phyloP scores from a whole-genome alignment of 2,113 vertebrate species.

The Prinia subflava region DNA sequence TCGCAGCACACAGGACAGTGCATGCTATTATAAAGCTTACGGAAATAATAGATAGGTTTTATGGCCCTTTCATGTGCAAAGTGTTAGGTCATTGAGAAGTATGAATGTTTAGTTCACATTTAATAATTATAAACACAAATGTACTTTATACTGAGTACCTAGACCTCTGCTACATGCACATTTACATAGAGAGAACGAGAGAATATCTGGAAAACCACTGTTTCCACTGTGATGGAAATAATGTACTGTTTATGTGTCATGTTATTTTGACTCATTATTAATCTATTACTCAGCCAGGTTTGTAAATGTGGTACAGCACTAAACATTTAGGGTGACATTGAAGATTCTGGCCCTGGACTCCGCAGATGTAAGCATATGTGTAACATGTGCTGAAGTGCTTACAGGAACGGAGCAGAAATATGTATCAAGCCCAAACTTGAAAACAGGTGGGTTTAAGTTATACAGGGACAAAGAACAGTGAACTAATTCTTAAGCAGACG shows the following conservation, averaged over 20 bases:
- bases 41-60: not conserved
- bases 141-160: not conserved
- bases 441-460: conserved; percentile 62
- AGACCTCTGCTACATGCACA: not conserved
- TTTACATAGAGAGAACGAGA: not conserved
- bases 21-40: not conserved
- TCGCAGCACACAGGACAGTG: not conserved
- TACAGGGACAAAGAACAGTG: conserved; percentile 44
- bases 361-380: not conserved
- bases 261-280: conserved; percentile 11
- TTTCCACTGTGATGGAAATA: not conserved
- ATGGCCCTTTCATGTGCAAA: not conserved
- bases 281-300: not conserved
- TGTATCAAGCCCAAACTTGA: conserved; percentile 64
- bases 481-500: not conserved
- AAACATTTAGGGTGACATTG: conserved; percentile 8
- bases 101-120: not conserved
- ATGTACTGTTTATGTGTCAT: not conserved
- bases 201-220: not conserved
- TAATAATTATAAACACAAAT: not conserved
- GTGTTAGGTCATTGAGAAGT: not conserved
- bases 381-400: conserved; percentile 41
- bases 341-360: not conserved
- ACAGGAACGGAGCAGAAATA: conserved; percentile 32
- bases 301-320: not conserved